A percentile compares a stretch with the other conserved stretches of the same genome.
These are phyloP conservation scores for Panopea generosa DNA, from an alignment of 2,888 invertebrate species.

Conservation along the genomic window DNA sequence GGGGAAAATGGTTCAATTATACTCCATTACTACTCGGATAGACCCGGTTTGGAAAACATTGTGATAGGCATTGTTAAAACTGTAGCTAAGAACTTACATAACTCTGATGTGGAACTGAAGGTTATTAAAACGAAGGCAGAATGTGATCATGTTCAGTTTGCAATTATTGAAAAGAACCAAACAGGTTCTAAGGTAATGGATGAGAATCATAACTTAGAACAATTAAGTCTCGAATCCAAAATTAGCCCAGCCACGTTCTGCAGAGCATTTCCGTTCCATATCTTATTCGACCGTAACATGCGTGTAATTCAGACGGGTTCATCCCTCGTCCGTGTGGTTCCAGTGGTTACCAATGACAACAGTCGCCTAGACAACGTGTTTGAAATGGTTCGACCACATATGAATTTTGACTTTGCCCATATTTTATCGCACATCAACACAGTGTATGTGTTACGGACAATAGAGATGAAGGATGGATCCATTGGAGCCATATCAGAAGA, in stretches of 20 bases:
- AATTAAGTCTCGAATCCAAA: constrained; percentile 70
- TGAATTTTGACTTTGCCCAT: constrained; percentile 75
- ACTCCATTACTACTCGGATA: constrained; percentile 98
- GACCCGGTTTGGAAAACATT: constrained; percentile 97
- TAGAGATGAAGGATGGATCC: constrained; percentile 57
- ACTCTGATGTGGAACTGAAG: constrained; percentile 88
- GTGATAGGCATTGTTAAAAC: constrained; percentile 99
- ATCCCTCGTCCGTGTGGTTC: constrained; percentile 91
- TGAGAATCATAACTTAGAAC: constrained; percentile 45
- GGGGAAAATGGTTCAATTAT: constrained; percentile 85
- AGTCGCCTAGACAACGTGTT: constrained; percentile 68
- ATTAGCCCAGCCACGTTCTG: constrained; percentile 81
- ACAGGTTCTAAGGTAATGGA: constrained; percentile 16
- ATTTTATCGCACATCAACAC: constrained; percentile 80
- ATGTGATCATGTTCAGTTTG: constrained; percentile 91
- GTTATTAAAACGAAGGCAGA: constrained; percentile 95
- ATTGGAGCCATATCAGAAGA: constrained; percentile 52
- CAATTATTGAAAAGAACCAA: constrained; percentile 71
- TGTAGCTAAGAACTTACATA: constrained; percentile 94
- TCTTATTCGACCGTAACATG: constrained; percentile 96
- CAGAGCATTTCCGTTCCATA: constrained; percentile 97
- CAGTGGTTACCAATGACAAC: constrained; percentile 58
- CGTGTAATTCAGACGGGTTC: constrained; percentile 95
- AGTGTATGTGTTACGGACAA: constrained; percentile 77
- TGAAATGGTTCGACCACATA: constrained; percentile 80